Percentiles rank a stretch among this genome's conserved stretches.
These are phyloP conservation scores for Ferdinandea cuprea DNA, from an alignment of 2,888 invertebrate species.

Conservation along the genomic window DNA sequence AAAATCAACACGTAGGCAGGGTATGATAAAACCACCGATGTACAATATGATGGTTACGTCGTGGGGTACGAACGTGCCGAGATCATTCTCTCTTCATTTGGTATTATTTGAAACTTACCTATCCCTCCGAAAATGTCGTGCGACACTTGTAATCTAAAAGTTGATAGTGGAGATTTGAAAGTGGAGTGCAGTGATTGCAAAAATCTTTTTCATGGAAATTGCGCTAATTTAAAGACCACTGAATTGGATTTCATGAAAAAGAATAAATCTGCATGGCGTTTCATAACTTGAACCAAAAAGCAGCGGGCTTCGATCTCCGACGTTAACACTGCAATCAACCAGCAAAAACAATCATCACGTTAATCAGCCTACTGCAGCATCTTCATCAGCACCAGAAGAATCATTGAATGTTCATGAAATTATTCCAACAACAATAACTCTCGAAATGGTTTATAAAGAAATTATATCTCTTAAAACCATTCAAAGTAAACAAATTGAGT, in stretches of 20 bases:
- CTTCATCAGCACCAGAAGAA: slow-evolving; percentile 13
- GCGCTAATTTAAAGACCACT: background rate
- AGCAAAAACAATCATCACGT: background rate
- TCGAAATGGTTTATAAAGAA: slow-evolving; percentile 11
- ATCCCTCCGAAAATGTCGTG: no score
- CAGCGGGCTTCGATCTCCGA: background rate
- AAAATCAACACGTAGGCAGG: no score
- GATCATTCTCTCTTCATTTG: no score
- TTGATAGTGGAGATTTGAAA: slow-evolving; percentile 1
- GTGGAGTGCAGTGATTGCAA: slow-evolving; percentile 5
- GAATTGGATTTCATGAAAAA: slow-evolving; percentile 14
- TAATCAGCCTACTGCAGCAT: background rate
- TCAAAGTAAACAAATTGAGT: slow-evolving; percentile 2
- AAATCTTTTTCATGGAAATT: slow-evolving; percentile 19
- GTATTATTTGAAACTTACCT: no score
- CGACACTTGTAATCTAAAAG: background rate
- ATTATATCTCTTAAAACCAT: background rate
- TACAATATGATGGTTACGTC: no score
- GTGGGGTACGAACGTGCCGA: no score
- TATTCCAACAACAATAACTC: slow-evolving; percentile 7
- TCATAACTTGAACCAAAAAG: background rate
- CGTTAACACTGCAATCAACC: background rate
- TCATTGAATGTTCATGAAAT: background rate
- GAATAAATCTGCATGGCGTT: slow-evolving; percentile 6
- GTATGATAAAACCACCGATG: no score